Base-by-base conservation (phyloP, 2,888 invertebrate species). In the Leptarthrus brevirostris region DNA sequence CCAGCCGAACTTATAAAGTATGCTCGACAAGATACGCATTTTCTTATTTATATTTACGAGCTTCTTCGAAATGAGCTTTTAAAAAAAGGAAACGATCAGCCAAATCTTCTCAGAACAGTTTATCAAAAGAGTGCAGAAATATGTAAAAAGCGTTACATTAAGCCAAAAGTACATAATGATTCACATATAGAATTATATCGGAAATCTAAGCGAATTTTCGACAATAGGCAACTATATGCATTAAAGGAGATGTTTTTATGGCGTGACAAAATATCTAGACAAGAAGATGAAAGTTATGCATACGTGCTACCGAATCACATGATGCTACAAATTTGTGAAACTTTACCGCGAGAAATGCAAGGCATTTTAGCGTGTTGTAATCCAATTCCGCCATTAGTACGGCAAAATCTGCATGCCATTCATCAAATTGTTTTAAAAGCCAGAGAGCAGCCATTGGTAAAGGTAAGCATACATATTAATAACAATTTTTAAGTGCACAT, bases 271-370 rank as follows among this genome's bases (percentile, higher is more conserved):
- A 87, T 91, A 4, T 96, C 97, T 0, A 86, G 98, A 26, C 84
- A 87, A 72, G 92, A 96, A 81, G 99, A 99, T 84, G 98, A 99
- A 84, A 97, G 97, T 82, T 88, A 89, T 49, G 91, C 90, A 88
- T 98, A 95, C 85, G 93, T 99, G 56, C 86, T 99, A 74, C 98
- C 98, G 0, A 97, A 97, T 85, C 97, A 98, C 84, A 97, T 97
- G 97, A 83, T 99, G 85, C 82, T 98, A 71, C 91, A 95, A 81
- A 93, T 98, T 74, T 90, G 95, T 0, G 96, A 97, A 84, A 87
- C 89, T 18, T 83, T 98, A 75, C 98, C 97, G 0, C 89, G 95
- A 71, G 97, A 97, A 86, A 89, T 94, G 87, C 95, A 96, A 81
- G 98, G 98, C 1, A 92, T 99, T 75, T 84, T 94, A 75, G 96